Base-by-base conservation (phyloP, 2,888 invertebrate genomes). In the Carcina quercana region DNA sequence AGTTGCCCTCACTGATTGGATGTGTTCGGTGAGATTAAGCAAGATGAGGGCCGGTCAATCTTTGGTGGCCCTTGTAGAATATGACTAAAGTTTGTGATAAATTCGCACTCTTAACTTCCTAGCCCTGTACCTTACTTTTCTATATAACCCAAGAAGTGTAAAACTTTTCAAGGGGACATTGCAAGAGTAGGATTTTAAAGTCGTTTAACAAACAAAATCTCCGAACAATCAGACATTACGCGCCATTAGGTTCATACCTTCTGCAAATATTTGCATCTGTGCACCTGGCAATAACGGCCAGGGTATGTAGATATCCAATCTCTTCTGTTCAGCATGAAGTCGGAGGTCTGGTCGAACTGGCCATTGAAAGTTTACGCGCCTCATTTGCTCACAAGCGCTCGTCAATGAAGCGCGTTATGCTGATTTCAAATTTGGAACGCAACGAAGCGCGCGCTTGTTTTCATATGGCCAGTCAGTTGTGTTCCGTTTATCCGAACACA, bases 311-410 rank as follows among this genome's bases (percentile, higher is more conserved):
- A 15, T 25, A 8, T 13, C 28, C 13, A 6, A 24, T n/a, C 6
- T 8, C 13, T 20, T 13, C 5, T 12, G 3, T 11, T 5, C 3
- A 6, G 3, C 13, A 25, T 15, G 20, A 19, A 15, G 24, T 10
- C 7, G 13, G 11, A 26, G 34, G 20, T 30, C 34, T 26, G 11
- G 17, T 22, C 15, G 7, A 1, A 14, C 17, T 30, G 30, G 35
- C n/a, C 15, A 15, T 28, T 19, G 7, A 19, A 7, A 3, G 10
- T 15, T 28, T 17, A 6, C 31, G 15, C 28, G 37, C 34, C 31
- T 37, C 34, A 37, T 37, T 37, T 34, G 31, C 11, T 14, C 34
- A 31, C 34, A 37, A 37, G 31, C 34, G 34, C 13, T 29, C 31
- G 30, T 32, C 30, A 37, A 37, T 30, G 33, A 25, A 25, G 15